Evolutionary conservation across 2,888 invertebrate genomes (phyloP).

Genomic region (Brenthis daphne): DNA sequence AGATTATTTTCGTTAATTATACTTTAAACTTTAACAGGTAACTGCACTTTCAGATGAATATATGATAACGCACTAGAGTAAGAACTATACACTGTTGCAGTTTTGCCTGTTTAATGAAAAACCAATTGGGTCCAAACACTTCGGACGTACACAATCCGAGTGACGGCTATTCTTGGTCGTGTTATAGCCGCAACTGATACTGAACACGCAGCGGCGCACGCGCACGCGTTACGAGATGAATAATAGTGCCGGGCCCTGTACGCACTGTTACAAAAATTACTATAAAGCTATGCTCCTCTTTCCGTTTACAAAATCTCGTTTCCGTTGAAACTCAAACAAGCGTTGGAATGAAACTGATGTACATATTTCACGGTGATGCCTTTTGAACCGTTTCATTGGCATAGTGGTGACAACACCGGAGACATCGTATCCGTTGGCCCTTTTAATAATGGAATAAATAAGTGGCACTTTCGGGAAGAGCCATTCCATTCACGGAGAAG

Average conservation of each 20-base stretch:
- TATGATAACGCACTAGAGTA: not conserved
- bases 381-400: constrained; percentile 58
- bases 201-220: constrained; percentile 71
- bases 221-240: constrained; percentile 70
- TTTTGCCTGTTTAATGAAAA: constrained; percentile 3
- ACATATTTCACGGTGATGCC: constrained; percentile 52
- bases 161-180: constrained; percentile 76
- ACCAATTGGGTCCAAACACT: constrained; percentile 5
- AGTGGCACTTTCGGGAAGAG: constrained; percentile 65
- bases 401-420: constrained; percentile 73
- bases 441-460: constrained; percentile 73
- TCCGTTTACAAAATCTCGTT: constrained; percentile 67
- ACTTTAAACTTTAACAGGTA: not conserved
- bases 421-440: constrained; percentile 69
- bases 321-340: constrained; percentile 70
- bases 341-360: constrained; percentile 58
- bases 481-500: constrained; percentile 58
- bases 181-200: constrained; percentile 77
- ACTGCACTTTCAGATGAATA: not conserved
- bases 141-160: constrained; percentile 26
- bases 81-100: not conserved
- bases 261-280: constrained; percentile 62
- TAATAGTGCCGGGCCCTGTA: constrained; percentile 56
- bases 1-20: not conserved
- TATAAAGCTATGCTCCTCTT: constrained; percentile 61